Base-by-base conservation (phyloP, 2,797 vertebrate genomes). In the Enteromius mattozi region DNA sequence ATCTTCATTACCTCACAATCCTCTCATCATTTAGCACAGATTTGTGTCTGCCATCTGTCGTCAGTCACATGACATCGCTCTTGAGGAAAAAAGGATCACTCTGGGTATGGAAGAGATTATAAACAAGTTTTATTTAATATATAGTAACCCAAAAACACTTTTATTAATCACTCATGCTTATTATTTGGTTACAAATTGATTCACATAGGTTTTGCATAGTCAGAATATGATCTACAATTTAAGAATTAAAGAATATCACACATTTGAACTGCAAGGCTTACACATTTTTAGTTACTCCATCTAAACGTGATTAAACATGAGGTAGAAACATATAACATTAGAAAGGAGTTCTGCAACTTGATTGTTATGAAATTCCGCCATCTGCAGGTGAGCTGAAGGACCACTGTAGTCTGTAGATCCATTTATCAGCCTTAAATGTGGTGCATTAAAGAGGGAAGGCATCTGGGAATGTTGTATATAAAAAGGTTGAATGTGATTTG, bases 331-430 rank as follows among this genome's bases (percentile, higher is more conserved):
- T 75, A 14, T 9, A 19, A 54, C 65, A 27, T 5, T 4, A 6
- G 30, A 13, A 30, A 17, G n/a, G 16, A 14, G 47, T 27, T 81
- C n/a, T 30, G 27, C 2, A 17, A 37, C 4, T 37, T n/a, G 3
- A 74, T 24, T 35, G 24, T 68, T 47, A 66, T 24, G n/a, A 70
- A 78, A 56, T 85, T 66, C 68, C 45, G 70, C 83, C 74, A 68
- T 45, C 74, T 84, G 56, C 78, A 56, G 84, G 84, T 6, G 27
- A 78, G 27, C 54, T 56, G 12, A 24, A 47, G 35, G 0, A 74
- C 54, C 68, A 51, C 51, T 56, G 3, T 49, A 17, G 13, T 78
- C 2, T 75, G 9, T 54, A 54, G 5, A 75, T 80, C n/a, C 16
- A 17, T 69, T 40, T 16, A 13, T 68, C 7, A 54, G 42, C 49